Evolutionary conservation across 1,140 invertebrate genomes (phyloP).

Genomic region (Stegodyphus mimosarum): DNA sequence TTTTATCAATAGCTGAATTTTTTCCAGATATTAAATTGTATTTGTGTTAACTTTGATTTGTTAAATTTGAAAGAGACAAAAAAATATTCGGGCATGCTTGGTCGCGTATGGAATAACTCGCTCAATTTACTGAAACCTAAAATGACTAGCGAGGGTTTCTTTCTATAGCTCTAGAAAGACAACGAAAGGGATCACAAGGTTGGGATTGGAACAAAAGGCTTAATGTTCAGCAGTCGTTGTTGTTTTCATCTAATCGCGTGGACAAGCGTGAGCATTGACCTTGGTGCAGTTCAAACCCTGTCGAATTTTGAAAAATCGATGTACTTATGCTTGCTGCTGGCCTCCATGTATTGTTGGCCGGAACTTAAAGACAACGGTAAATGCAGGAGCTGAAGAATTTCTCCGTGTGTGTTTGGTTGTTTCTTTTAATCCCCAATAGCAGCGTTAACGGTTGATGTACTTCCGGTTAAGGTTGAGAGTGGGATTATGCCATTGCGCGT

Average conservation of each 20-base stretch:
- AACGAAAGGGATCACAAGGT: conserved; percentile 9
- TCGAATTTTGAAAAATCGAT: conserved; percentile 20
- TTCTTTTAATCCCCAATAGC: conserved; percentile 23
- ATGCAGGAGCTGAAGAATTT: conserved; percentile 8
- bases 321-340: conserved; percentile 1
- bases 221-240: conserved; percentile 23
- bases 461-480: conserved; percentile 14
- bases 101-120: no score
- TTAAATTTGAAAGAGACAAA: no score
- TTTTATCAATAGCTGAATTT: no score
- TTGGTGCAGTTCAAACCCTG: conserved; percentile 29
- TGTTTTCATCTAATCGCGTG: conserved; percentile 40
- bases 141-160: conserved; percentile 17
- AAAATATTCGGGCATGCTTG: background rate
- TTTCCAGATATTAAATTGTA: no score
- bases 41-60: no score
- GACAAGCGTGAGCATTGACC: conserved; percentile 47
- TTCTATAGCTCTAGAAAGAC: conserved; percentile 9
- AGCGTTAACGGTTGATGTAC: conserved; percentile 18
- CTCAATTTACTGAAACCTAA: background rate
- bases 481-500: conserved; percentile 20
- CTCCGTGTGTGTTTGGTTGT: conserved; percentile 1
- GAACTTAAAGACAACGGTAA: conserved; percentile 49
- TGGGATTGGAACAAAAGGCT: conserved; percentile 36
- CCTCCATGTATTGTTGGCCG: conserved; percentile 16